Percentiles rank a stretch among this genome's conserved stretches.
These are phyloP conservation scores for Buceros bicornis DNA, from an alignment of 2,797 vertebrate species.

Conservation along the genomic window DNA sequence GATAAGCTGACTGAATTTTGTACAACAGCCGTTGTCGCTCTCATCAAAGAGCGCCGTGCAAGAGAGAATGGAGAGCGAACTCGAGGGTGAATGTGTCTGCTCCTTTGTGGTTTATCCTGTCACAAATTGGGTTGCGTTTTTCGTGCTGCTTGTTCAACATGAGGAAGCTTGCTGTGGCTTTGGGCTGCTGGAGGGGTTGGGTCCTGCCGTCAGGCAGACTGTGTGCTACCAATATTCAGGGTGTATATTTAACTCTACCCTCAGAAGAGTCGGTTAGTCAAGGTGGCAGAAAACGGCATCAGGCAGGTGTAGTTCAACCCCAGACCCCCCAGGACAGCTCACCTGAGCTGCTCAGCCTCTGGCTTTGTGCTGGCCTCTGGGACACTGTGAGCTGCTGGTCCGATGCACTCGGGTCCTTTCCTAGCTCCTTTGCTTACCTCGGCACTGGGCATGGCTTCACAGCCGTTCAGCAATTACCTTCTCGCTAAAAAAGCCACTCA, in stretches of 20 bases:
- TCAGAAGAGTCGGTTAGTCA: background rate
- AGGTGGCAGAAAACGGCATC: background rate
- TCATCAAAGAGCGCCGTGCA: background rate
- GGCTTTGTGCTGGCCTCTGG: accelerated
- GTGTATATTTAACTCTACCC: background rate
- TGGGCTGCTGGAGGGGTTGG: background rate
- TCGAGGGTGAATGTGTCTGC: background rate
- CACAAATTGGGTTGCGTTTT: background rate
- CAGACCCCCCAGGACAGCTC: background rate
- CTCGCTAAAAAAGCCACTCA: background rate
- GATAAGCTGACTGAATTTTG: background rate
- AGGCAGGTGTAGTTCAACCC: background rate
- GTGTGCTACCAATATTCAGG: accelerated
- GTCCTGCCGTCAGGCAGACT: background rate
- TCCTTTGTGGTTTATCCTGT: background rate
- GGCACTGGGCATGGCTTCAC: accelerated
- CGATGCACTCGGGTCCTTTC: background rate
- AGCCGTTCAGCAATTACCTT: background rate
- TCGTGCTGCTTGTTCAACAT: background rate
- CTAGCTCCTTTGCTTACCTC: background rate
- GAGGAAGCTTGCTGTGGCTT: background rate
- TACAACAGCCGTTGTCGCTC: accelerated
- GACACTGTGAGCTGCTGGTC: background rate
- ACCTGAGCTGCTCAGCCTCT: background rate
- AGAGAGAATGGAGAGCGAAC: background rate